Evolutionary conservation across 2,888 invertebrate genomes (phyloP).

Genomic region (Loripinus fragilis): DNA sequence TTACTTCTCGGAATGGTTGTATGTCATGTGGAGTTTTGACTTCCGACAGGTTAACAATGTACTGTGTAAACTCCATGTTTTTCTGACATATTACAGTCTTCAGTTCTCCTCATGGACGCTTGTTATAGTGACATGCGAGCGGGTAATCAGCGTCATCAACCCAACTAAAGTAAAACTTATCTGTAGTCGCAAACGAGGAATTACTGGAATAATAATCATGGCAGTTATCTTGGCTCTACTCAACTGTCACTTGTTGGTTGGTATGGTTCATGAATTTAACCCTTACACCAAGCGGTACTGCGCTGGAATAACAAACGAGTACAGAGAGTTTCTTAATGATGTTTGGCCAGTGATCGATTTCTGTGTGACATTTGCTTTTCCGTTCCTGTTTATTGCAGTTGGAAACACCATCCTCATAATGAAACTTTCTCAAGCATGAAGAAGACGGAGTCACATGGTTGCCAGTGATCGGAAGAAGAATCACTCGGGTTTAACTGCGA

Average conservation of each 20-base stretch:
- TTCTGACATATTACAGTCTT: conserved; percentile 39
- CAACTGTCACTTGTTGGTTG: conserved; percentile 42
- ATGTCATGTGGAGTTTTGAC: not conserved
- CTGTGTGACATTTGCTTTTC: conserved; percentile 34
- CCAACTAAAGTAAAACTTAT: conserved; percentile 36
- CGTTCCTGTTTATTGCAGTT: conserved; percentile 33
- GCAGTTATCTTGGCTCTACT: conserved; percentile 25
- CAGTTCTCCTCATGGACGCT: conserved; percentile 51
- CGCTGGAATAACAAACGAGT: conserved; percentile 30
- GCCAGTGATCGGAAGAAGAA: not conserved
- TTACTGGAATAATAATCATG: conserved; percentile 7
- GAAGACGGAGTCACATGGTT: conserved; percentile 28
- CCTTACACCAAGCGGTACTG: conserved; percentile 32
- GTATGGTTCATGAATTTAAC: conserved; percentile 6
- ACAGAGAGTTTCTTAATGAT: conserved; percentile 38
- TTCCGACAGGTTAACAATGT: conserved; percentile 19
- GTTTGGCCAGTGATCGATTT: conserved; percentile 58
- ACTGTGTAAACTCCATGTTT: conserved; percentile 41
- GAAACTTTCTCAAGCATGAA: conserved; percentile 11
- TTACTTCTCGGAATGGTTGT: not conserved
- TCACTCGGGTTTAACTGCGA: not conserved
- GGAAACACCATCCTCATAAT: conserved; percentile 43
- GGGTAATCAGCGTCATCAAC: conserved; percentile 40
- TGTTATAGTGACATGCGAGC: conserved; percentile 48
- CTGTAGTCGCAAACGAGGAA: conserved; percentile 16